Evolutionary conservation across 2,113 vertebrate genomes (phyloP).

Genomic region (Hypomesus transpacificus): DNA sequence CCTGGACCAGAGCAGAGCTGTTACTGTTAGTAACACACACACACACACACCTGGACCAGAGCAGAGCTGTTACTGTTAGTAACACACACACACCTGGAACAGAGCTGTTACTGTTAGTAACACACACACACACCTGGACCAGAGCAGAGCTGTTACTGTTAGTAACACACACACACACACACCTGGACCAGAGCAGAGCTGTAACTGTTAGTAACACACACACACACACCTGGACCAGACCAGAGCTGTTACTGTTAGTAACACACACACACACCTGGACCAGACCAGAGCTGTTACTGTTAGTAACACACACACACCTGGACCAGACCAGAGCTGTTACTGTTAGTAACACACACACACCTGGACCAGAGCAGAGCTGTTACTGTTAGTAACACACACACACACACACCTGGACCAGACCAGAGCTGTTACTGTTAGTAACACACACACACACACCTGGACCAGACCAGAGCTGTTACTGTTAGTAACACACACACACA

Average conservation of each 20-base stretch:
- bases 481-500: conserved; percentile 53
- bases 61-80: conserved; percentile 48
- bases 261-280: conserved; percentile 43
- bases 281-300: conserved; percentile 45
- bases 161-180: conserved; percentile 42
- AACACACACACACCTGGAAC: conserved; percentile 45
- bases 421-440: conserved; percentile 45
- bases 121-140: conserved; percentile 44
- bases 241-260: conserved; percentile 45
- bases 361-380: conserved; percentile 36
- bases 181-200: conserved; percentile 40
- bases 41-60: conserved; percentile 50
- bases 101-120: conserved; percentile 45
- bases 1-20: conserved; percentile 37
- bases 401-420: conserved; percentile 51
- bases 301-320: conserved; percentile 46
- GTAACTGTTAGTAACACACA: conserved; percentile 44
- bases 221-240: conserved; percentile 50
- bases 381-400: conserved; percentile 45
- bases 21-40: conserved; percentile 44
- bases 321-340: conserved; percentile 31
- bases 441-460: conserved; percentile 41
- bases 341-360: conserved; percentile 55
- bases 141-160: conserved; percentile 45
- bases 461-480: conserved; percentile 31